Evolutionary conservation across 2,888 invertebrate genomes (phyloP).

Genomic region (Euproctis similis): DNA sequence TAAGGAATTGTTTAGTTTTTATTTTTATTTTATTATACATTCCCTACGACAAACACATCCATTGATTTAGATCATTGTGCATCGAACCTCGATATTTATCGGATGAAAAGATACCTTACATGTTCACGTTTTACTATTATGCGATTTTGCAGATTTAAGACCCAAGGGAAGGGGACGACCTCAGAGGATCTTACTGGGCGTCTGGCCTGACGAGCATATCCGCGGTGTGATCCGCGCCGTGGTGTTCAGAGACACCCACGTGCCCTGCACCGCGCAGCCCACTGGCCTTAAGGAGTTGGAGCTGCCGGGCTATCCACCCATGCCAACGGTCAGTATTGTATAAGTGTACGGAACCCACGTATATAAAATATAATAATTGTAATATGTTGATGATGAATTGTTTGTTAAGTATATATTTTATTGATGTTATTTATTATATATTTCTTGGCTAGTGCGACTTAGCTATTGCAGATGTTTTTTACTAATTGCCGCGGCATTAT

Average conservation of each 20-base stretch:
- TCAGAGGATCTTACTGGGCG: slow-evolving; percentile 91
- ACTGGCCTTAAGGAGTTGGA: slow-evolving; percentile 86
- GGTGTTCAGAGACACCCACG: slow-evolving; percentile 89
- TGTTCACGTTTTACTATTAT: slow-evolving; percentile 71
- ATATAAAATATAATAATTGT: too few relatives aligned
- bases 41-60: too few relatives aligned
- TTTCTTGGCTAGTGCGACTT: slow-evolving; percentile 39
- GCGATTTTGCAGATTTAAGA: slow-evolving; percentile 82
- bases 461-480: slow-evolving; percentile 38
- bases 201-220: slow-evolving; percentile 96
- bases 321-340: slow-evolving; percentile 64
- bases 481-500: slow-evolving; percentile 24
- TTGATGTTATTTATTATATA: too few relatives aligned
- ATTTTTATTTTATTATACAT: too few relatives aligned
- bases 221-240: slow-evolving; percentile 94
- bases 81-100: too few relatives aligned
- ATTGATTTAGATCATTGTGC: slow-evolving; percentile 4
- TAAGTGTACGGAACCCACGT: too few relatives aligned
- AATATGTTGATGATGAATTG: too few relatives aligned
- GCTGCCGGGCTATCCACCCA: slow-evolving; percentile 58
- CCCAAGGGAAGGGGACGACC: slow-evolving; percentile 94
- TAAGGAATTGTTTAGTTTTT: too few relatives aligned
- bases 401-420: too few relatives aligned
- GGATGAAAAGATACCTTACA: slow-evolving; percentile 35
- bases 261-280: slow-evolving; percentile 77